Evolutionary conservation across 2,113 vertebrate species (phyloP).

Genomic region (Pimephales promelas): DNA sequence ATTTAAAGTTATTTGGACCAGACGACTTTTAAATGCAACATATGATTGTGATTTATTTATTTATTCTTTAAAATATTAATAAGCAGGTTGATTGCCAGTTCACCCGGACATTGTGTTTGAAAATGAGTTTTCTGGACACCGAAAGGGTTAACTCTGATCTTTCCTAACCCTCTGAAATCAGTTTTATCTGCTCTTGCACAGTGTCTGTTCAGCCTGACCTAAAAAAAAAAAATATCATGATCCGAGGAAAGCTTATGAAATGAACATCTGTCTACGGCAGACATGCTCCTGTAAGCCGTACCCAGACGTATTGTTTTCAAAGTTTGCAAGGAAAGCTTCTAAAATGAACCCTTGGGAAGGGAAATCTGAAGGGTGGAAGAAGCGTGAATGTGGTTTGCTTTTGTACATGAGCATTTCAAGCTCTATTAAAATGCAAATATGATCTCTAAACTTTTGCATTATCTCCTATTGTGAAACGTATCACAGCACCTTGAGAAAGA

Average conservation of each 20-base stretch:
- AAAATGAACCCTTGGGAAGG: background rate
- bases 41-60: background rate
- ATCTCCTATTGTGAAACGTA: conserved; percentile 1
- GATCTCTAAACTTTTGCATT: background rate
- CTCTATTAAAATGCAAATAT: conserved; percentile 10
- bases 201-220: conserved; percentile 14
- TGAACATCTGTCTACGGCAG: background rate
- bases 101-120: background rate
- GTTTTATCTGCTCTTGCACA: conserved; percentile 10
- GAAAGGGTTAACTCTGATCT: background rate
- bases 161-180: conserved; percentile 20
- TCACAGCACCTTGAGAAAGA: conserved; percentile 11
- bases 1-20: background rate
- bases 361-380: background rate
- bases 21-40: background rate
- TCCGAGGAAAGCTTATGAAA: conserved; percentile 14
- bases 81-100: background rate
- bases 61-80: background rate
- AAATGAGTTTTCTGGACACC: background rate
- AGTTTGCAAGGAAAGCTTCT: background rate
- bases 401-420: background rate
- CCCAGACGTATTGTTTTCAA: conserved; percentile 9
- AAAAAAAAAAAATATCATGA: conserved; percentile 34
- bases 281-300: conserved; percentile 16
- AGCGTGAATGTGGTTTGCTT: conserved; percentile 6